A percentile compares a stretch with the other conserved stretches of the same genome.
phyloP scores from a whole-genome alignment of 2,888 invertebrate genomes.

The Cheilosia scutellata region DNA sequence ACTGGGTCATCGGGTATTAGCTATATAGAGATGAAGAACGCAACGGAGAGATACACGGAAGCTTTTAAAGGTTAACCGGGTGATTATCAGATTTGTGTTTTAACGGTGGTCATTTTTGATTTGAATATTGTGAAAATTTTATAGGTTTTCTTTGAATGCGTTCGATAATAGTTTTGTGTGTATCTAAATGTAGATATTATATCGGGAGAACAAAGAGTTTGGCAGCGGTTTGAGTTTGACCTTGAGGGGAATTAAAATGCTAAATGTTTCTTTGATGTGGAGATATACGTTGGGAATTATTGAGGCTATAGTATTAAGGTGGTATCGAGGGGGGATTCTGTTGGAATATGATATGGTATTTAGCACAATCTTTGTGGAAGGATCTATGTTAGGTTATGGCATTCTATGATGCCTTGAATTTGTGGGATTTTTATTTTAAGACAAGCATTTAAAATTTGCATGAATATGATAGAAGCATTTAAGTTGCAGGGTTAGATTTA shows the following conservation, averaged over 20 bases:
- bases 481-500: no score
- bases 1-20: conserved; percentile 28
- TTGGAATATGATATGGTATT: neutral
- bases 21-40: neutral
- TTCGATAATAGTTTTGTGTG: conserved; percentile 7
- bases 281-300: neutral
- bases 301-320: neutral
- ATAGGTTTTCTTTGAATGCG: conserved; percentile 49
- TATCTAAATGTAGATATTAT: neutral
- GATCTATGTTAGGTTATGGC: no score
- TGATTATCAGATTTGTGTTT: conserved; percentile 48
- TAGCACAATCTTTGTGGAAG: neutral
- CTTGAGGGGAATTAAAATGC: conserved; percentile 21
- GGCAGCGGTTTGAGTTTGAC: conserved; percentile 20
- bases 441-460: no score
- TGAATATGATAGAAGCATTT: no score
- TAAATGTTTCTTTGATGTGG: conserved; percentile 27
- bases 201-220: conserved; percentile 14
- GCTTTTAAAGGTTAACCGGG: conserved; percentile 58
- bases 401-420: no score
- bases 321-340: neutral
- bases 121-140: conserved; percentile 35
- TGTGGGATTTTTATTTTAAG: no score
- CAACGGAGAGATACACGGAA: conserved; percentile 22
- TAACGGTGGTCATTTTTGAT: conserved; percentile 28